A percentile compares a stretch with the other conserved stretches of the same genome.
Evolutionary conservation across 2,113 vertebrate species (phyloP).

Genomic region (Mustela lutreola): DNA sequence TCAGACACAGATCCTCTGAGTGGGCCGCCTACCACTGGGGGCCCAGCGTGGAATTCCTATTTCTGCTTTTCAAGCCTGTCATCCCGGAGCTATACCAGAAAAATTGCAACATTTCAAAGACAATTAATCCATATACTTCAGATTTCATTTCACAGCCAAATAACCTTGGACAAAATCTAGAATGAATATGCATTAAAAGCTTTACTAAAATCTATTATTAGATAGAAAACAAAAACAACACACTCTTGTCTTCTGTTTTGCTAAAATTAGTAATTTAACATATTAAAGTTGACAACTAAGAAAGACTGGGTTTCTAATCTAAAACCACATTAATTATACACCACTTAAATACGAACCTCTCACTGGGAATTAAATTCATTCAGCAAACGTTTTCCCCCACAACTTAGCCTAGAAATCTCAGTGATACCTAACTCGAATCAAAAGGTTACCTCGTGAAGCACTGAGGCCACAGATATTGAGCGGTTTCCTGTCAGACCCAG

Average conservation of each 20-base stretch:
- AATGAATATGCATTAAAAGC: neutral
- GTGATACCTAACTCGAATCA: neutral
- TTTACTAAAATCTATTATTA: conserved; percentile 47
- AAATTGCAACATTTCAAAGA: conserved; percentile 31
- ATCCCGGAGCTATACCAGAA: neutral
- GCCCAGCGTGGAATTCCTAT: neutral
- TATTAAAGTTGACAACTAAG: conserved; percentile 52
- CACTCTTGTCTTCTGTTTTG: neutral
- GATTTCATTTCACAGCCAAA: conserved; percentile 19
- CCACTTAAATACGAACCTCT: neutral
- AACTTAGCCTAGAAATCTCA: neutral
- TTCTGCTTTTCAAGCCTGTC: neutral
- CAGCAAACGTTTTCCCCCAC: neutral
- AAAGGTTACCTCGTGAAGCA: neutral
- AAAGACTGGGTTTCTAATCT: conserved; percentile 1
- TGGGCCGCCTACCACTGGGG: neutral
- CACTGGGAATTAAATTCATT: conserved; percentile 33
- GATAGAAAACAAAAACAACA: neutral
- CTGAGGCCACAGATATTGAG: neutral
- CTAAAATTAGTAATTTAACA: conserved; percentile 58
- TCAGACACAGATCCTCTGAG: neutral
- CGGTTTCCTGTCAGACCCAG: too few relatives aligned
- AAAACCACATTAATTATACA: neutral
- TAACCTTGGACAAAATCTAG: neutral
- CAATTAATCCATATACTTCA: neutral